Base-by-base conservation (phyloP, 2,797 vertebrate genomes). In the Clarias pachynema region DNA sequence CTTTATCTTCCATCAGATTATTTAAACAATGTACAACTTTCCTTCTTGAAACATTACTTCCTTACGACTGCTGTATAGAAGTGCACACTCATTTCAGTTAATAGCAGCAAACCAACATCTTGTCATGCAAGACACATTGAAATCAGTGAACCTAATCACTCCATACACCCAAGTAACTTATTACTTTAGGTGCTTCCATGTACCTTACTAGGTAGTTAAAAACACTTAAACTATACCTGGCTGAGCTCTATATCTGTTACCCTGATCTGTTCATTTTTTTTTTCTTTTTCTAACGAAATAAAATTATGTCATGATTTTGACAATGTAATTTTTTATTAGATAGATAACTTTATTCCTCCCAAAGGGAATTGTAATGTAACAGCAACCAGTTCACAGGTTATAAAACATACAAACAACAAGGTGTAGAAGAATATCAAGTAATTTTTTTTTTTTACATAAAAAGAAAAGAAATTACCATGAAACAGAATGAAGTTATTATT, bases 51-150 rank as follows among this genome's bases (percentile, higher is more conserved):
- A 89, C 91, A 89, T 90, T 90, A 86, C 78, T 92, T 90, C 88
- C 84, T 84, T 90, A 90, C 93, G 88, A 92, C 89, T 90, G 88
- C 88, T 90, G 89, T 91, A 92, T 91, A 86, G 86, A 90, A 90
- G 89, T 74, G 37, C 91, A 90, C 78, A 57, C 92, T 93, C 91
- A 90, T 72, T 69, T 91, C 89, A 93, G 84, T 63, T 91, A 91
- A 87, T 88, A 83, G 57, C 89, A 86, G 85, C 85, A 56, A 56
- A 44, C 40, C 72, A 81, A 89, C 66, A 24, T 34, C 70, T 69
- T 84, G 69, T 84, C 40, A 84, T 26, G 40, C 56, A 44, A 65
- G 62, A 75, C 31, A 31, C 29, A 82, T 60, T 69, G 57, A n/a
- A 84, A 15, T 3, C 62, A 65, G 18, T 37, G 74, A 65, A 73